A percentile compares a stretch with the other conserved stretches of the same genome.
Conservation (phyloP, 53 echinoderm and acorn worm genomes). For the Mesocentrotus franciscanus region DNA sequence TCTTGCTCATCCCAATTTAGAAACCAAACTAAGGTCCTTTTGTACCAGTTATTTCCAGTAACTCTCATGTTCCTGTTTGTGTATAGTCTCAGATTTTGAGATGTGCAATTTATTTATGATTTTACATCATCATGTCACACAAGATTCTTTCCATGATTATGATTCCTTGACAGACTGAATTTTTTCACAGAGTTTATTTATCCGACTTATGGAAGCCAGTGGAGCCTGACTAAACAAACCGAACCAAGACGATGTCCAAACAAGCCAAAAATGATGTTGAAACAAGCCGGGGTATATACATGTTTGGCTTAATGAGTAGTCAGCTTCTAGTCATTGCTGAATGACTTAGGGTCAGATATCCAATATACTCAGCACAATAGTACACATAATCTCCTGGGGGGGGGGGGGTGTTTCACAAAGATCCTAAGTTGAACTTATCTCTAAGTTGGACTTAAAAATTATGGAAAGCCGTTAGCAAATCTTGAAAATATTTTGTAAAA, state of each 20-base stretch:
- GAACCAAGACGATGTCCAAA: background rate
- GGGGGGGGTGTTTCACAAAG: too few species aligned
- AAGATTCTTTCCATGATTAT: background rate
- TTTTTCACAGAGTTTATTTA: background rate
- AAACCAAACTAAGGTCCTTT: background rate
- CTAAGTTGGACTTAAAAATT: too few species aligned
- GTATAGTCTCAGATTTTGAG: background rate
- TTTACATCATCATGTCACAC: background rate
- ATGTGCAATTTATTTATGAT: background rate
- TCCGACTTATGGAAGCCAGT: background rate
- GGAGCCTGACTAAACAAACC: conserved; percentile 1
- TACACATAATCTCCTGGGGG: too few species aligned
- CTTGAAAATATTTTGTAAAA: too few species aligned
- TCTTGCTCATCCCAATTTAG: background rate
- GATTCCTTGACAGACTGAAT: conserved; percentile 6
- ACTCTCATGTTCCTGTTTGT: background rate
- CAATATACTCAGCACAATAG: background rate
- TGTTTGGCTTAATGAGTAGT: background rate
- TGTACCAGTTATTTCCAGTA: background rate
- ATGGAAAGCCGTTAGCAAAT: too few species aligned
- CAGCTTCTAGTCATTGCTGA: background rate
- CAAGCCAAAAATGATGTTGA: background rate
- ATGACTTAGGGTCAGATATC: background rate
- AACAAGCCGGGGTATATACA: background rate
- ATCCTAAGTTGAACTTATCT: too few species aligned